Conservation (phyloP, 2,888 invertebrate species). For the Lycophotia porphyrea region DNA sequence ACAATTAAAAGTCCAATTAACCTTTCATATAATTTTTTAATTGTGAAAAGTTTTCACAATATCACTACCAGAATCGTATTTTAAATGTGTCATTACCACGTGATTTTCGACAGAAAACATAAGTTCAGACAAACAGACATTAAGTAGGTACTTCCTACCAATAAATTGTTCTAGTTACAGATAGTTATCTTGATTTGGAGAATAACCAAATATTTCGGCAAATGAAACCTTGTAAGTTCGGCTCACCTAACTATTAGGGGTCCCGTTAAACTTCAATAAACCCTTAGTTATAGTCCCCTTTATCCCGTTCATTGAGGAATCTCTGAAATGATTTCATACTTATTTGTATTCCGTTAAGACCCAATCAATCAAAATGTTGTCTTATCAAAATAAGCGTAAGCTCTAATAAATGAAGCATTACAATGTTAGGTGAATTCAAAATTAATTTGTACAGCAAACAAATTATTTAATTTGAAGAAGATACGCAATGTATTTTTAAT, state of each 20-base stretch:
- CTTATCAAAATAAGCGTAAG: background rate
- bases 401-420: background rate
- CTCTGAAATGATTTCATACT: background rate
- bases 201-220: constrained; percentile 39
- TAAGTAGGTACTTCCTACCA: background rate
- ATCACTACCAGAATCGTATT: background rate
- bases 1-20: background rate
- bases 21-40: background rate
- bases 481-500: constrained; percentile 35
- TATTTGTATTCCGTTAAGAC: background rate
- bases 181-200: constrained; percentile 44
- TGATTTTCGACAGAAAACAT: background rate
- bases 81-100: background rate
- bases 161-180: constrained; percentile 35
- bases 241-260: constrained; percentile 23
- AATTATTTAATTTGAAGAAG: constrained; percentile 6
- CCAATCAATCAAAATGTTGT: constrained; percentile 3
- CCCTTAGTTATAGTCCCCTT: background rate
- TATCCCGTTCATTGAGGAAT: background rate
- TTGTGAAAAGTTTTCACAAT: background rate
- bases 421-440: constrained; percentile 17
- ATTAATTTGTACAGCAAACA: constrained; percentile 19
- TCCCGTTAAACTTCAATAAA: constrained; percentile 6
- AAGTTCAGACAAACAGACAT: background rate
- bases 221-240: constrained; percentile 40